Conservation (phyloP, 2,797 vertebrate species). For the Scolopax rusticola region DNA sequence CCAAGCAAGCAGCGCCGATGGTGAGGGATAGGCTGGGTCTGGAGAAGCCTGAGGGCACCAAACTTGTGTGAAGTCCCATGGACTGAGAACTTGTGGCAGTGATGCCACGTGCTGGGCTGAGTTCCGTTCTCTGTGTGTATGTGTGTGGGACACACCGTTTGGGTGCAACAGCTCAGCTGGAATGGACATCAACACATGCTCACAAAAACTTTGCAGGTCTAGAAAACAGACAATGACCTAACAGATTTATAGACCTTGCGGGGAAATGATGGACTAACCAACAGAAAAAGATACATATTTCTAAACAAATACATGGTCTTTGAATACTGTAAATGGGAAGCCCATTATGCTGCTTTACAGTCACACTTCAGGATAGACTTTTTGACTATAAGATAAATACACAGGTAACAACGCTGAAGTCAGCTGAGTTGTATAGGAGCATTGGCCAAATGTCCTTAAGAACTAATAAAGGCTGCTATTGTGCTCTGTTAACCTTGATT, state of each 20-base stretch:
- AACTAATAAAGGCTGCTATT: background rate
- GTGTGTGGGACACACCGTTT: background rate
- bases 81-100: background rate
- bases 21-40: background rate
- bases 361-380: background rate
- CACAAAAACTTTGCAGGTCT: background rate
- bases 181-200: background rate
- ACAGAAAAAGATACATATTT: background rate
- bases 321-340: background rate
- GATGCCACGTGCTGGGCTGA: background rate
- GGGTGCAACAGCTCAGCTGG: background rate
- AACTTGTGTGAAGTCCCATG: fast-evolving
- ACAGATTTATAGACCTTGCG: background rate
- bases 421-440: background rate
- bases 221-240: background rate
- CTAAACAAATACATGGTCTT: background rate
- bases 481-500: conserved; percentile 52
- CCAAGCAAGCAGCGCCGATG: background rate
- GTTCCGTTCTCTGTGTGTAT: background rate
- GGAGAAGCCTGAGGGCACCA: fast-evolving
- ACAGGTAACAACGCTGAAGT: background rate
- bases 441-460: conserved; percentile 10
- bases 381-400: background rate
- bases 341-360: background rate
- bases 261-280: background rate